Base-by-base conservation (phyloP, 2,888 invertebrate genomes). In the Hydrotaea diabolus region DNA sequence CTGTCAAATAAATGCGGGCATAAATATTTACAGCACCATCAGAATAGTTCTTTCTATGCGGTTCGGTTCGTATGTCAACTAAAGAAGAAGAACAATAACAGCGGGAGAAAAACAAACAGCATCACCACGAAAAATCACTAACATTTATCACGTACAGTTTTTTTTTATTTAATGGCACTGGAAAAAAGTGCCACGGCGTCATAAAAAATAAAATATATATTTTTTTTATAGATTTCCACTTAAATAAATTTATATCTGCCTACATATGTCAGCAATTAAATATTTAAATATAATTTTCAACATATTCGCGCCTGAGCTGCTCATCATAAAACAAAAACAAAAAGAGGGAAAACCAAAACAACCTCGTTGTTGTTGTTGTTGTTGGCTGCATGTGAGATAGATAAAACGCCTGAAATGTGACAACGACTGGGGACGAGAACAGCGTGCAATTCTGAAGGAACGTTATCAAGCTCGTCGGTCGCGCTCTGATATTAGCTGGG, bases 261-360 rank as follows among this genome's bases (percentile, higher is more conserved):
- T 71, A 26, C 59, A 59, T 74, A 74, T 74, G 74, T 17, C 74
- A 62, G 23, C 74, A 74, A 74, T 74, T 74, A 74, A 74, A 74
- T 74, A 74, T 74, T 74, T 74, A 74, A 74, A 74, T 74, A 59
- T 57, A 55, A 53, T 57, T 73, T 57, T 57, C 21, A 69, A 46
- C 69, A 69, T 66, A 69, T 46, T 46, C 43, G 13, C 39, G 23
- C 11, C 15, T 13, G 59, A 62, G 15, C 1, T 31, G 62, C 0
- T 15, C 17, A 62, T 62, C 7, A 39, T 13, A 13, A 13, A 13
- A 3, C 5, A 36, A 36, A 36, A 36, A 36, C 36, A 36, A 36
- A 3, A 36, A 36, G 5, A 36, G 36, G 3, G 36, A 8, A 36
- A 59, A 59, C 23, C 23, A 59, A n/a, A n/a, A n/a, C n/a, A 59